Base-by-base conservation (phyloP, 2,797 vertebrate genomes). In the Clarias platycephalus region DNA sequence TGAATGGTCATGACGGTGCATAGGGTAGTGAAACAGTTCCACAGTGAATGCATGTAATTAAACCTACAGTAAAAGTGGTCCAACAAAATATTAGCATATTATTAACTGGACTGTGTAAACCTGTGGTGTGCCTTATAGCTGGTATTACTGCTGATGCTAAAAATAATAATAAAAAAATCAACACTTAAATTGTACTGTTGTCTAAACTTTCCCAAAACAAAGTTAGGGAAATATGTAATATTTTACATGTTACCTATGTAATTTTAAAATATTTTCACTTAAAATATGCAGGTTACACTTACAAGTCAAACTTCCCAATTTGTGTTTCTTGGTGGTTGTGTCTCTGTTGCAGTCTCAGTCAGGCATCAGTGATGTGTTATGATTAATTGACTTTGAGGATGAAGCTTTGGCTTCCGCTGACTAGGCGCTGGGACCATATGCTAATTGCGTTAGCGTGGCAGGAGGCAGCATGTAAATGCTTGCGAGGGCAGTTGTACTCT, bases 361-460 rank as follows among this genome's bases (percentile, higher is more conserved):
- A 78, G 66, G 55, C 75, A 53, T 84, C 63, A 70, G 64, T 83
- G 84, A 88, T 75, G 82, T 86, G 80, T 81, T 86, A 68, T 81
- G 44, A 86, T 88, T 88, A 88, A 90, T 87, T 89, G 87, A 85
- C 83, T 86, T 87, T 89, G 88, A 86, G 84, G 26, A 67, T 75
- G 40, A 74, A 77, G 72, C 60, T 75, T 87, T 72, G 74, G 83
- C 84, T 83, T 88, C 85, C 74, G 87, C 87, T 86, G 88, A 87
- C 64, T 64, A 82, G 81, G 85, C 81, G 24, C 31, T 72, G 78
- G 63, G 74, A 74, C 84, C 86, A 89, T 85, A 89, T 90, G 88
- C 84, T 87, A 89, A 81, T 86, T 74, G 81, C 83, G 84, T 87
- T 83, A 86, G 78, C 74, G 53, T 86, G 85, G 86, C 85, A 83